Conservation (phyloP, 2,888 invertebrate species). For the Hypena proboscidalis region DNA sequence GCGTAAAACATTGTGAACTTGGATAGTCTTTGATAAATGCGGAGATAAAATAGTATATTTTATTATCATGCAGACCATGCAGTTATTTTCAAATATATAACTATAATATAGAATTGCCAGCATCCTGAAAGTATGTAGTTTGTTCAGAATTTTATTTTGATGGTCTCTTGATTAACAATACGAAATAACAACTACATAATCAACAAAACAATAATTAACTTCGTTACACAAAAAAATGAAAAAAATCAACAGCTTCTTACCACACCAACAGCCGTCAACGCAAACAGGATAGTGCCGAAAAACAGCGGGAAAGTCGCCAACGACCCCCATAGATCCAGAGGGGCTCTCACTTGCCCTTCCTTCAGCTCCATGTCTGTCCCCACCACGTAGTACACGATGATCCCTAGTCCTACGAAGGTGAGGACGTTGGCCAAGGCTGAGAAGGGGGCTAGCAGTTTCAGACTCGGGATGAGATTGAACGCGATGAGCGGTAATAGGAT, state of each 20-base stretch:
- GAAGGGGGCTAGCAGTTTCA: constrained; percentile 93
- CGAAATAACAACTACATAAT: too few relatives aligned
- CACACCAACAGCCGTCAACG: constrained; percentile 93
- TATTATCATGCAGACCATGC: too few relatives aligned
- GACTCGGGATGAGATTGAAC: constrained; percentile 90
- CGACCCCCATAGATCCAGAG: constrained; percentile 72
- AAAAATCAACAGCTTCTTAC: constrained; percentile 77
- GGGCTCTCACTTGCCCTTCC: constrained; percentile 73
- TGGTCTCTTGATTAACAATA: too few relatives aligned
- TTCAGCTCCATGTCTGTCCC: constrained; percentile 32
- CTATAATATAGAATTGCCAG: too few relatives aligned
- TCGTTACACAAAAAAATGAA: not conserved
- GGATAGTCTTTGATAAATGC: too few relatives aligned
- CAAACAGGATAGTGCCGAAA: constrained; percentile 95
- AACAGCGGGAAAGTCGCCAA: constrained; percentile 60
- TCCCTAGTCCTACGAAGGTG: constrained; percentile 91
- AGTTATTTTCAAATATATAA: too few relatives aligned
- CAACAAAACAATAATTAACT: too few relatives aligned
- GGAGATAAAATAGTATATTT: too few relatives aligned
- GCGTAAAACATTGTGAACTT: too few relatives aligned
- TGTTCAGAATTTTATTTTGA: too few relatives aligned
- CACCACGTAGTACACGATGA: constrained; percentile 89
- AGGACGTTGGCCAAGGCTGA: constrained; percentile 93
- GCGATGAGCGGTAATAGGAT: constrained; percentile 88
- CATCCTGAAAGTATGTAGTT: too few relatives aligned